A percentile compares a stretch with the other conserved stretches of the same genome.
Evolutionary conservation across 2,113 vertebrate species (phyloP).

Genomic region (Naja naja): DNA sequence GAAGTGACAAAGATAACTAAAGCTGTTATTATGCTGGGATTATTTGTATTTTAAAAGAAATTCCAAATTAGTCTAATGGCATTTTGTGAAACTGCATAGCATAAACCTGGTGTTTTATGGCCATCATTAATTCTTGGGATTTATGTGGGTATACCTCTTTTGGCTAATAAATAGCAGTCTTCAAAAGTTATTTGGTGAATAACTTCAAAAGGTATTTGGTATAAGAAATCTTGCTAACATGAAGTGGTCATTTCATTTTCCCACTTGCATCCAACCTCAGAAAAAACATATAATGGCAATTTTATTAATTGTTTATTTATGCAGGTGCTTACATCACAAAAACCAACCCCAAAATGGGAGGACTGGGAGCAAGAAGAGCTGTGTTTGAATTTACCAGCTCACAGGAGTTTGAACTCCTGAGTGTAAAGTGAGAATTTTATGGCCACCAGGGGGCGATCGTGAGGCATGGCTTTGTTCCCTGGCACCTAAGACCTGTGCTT

Average conservation of each 20-base stretch:
- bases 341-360: not conserved
- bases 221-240: not conserved
- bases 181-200: too few species aligned
- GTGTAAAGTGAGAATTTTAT: not conserved
- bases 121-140: not conserved
- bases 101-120: not conserved
- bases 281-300: not conserved
- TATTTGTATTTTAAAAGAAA: not conserved
- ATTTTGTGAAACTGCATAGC: too few species aligned
- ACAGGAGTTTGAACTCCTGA: not conserved
- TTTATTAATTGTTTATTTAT: not conserved
- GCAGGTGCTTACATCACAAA: not conserved
- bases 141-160: not conserved
- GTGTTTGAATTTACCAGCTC: not conserved
- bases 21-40: not conserved
- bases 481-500: not conserved
- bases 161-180: not conserved
- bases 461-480: not conserved
- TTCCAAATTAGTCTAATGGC: not conserved
- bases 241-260: not conserved
- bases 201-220: too few species aligned
- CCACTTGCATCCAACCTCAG: not conserved
- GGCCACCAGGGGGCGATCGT: not conserved
- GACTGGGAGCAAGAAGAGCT: not conserved
- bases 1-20: not conserved